Evolutionary conservation across 2,113 vertebrate genomes (phyloP).

Genomic region (Cyprinodon tularosa): DNA sequence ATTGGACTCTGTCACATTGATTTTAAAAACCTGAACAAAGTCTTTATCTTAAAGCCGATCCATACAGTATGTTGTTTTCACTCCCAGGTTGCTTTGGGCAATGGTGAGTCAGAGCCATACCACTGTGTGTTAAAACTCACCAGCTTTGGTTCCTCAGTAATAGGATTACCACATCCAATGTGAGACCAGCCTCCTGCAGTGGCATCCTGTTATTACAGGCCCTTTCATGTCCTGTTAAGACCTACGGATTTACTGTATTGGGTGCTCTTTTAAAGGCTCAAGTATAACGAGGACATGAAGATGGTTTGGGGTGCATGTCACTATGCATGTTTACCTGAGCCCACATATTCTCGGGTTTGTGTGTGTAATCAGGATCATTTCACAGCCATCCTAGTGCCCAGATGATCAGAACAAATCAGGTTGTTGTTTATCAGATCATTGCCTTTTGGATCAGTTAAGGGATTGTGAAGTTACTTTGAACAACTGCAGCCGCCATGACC

Average conservation of each 20-base stretch:
- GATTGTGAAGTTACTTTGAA: neutral
- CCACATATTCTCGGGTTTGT: neutral
- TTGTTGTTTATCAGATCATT: neutral
- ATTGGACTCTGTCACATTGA: conserved; percentile 8
- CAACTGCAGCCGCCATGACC: neutral
- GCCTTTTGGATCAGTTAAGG: neutral
- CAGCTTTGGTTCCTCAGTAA: conserved; percentile 67
- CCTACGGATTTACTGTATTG: conserved; percentile 45
- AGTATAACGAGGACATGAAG: conserved; percentile 45
- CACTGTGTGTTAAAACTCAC: conserved; percentile 58
- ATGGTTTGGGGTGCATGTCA: neutral
- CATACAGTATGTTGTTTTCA: conserved; percentile 42
- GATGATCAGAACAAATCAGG: neutral
- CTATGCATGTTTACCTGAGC: conserved; percentile 2
- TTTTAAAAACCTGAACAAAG: conserved; percentile 26
- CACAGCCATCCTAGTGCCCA: neutral
- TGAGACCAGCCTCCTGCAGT: conserved; percentile 62
- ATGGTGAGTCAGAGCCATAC: conserved; percentile 49
- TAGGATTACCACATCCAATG: conserved; percentile 72
- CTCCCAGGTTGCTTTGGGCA: conserved; percentile 34
- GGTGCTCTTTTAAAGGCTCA: conserved; percentile 27
- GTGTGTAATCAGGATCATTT: neutral
- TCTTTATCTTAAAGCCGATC: conserved; percentile 36
- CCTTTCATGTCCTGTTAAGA: conserved; percentile 70
- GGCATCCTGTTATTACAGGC: conserved; percentile 55